These are phyloP conservation scores for Embidobia sp. DNA, from an alignment of 2,888 invertebrate species.

Conservation along the genomic window DNA sequence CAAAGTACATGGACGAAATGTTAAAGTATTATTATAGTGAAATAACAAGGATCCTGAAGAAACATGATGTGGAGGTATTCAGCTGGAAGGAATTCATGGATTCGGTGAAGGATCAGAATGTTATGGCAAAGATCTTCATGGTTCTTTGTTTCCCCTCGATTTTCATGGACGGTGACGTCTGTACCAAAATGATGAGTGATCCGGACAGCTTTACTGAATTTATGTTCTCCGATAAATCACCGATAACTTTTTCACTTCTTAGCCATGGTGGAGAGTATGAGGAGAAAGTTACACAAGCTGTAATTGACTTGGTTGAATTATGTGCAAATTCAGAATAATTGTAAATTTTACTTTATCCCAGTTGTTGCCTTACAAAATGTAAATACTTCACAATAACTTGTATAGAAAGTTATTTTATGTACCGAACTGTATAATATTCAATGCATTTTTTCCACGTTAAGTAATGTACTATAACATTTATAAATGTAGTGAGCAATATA, in stretches of 20 bases:
- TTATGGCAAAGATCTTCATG: conserved; percentile 72
- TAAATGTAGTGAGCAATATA: no score
- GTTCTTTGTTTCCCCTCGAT: conserved; percentile 73
- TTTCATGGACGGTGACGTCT: conserved; percentile 70
- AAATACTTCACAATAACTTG: no score
- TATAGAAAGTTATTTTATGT: no score
- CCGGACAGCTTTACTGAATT: conserved; percentile 63
- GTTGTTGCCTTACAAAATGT: no score
- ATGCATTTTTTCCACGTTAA: no score
- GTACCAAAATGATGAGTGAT: conserved; percentile 69
- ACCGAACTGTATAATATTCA: no score
- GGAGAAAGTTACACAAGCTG: conserved; percentile 68
- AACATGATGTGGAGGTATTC: conserved; percentile 24
- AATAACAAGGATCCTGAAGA: conserved; percentile 41
- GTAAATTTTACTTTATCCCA: no score
- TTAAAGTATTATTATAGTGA: conserved; percentile 50
- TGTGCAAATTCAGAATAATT: conserved; percentile 11
- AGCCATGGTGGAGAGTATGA: conserved; percentile 68
- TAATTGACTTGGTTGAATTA: conserved; percentile 67
- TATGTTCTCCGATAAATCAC: conserved; percentile 68
- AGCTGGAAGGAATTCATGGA: conserved; percentile 70
- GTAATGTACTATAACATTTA: no score
- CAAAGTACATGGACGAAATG: conserved; percentile 36
- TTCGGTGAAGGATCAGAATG: conserved; percentile 74
- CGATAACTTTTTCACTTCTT: conserved; percentile 70